These are phyloP conservation scores for Patella vulgata DNA, from an alignment of 1,140 invertebrate genomes.

Conservation along the genomic window DNA sequence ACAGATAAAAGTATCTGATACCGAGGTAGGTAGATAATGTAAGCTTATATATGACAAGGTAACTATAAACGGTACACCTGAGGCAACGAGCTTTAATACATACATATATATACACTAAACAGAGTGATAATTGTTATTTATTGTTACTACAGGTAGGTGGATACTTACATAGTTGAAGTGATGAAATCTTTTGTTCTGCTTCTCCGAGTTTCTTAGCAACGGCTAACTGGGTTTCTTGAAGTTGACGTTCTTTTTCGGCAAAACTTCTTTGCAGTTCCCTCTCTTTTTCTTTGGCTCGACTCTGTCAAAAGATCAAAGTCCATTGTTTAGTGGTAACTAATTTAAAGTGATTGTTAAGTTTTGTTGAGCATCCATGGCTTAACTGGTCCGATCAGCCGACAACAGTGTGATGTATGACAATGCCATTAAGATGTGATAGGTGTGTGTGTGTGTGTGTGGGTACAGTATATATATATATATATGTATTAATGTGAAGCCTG, in stretches of 20 bases:
- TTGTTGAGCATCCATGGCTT: not conserved
- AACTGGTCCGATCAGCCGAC: not conserved
- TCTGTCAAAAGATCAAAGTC: constrained; percentile 41
- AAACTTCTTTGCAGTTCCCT: constrained; percentile 64
- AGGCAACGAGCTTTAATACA: too few relatives aligned
- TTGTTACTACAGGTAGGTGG: too few relatives aligned
- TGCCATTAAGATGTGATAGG: constrained; percentile 7
- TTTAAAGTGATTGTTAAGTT: not conserved
- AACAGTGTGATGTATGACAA: not conserved
- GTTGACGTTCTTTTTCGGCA: constrained; percentile 66
- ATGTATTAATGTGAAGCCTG: constrained; percentile 1
- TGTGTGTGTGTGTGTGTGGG: constrained; percentile 3
- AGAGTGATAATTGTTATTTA: too few relatives aligned
- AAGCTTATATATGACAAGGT: too few relatives aligned
- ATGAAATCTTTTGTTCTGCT: constrained; percentile 65
- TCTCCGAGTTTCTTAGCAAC: constrained; percentile 66
- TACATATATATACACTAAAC: too few relatives aligned
- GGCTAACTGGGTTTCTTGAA: constrained; percentile 63
- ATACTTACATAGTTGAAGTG: constrained; percentile 60
- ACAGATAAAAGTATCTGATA: too few relatives aligned
- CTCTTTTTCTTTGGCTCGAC: constrained; percentile 67
- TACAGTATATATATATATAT: not conserved
- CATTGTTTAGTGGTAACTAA: constrained; percentile 7
- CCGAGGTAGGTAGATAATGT: too few relatives aligned
- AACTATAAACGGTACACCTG: too few relatives aligned